phyloP scores from a whole-genome alignment of 1,140 invertebrate genomes.

The Drosophila tropicalis region DNA sequence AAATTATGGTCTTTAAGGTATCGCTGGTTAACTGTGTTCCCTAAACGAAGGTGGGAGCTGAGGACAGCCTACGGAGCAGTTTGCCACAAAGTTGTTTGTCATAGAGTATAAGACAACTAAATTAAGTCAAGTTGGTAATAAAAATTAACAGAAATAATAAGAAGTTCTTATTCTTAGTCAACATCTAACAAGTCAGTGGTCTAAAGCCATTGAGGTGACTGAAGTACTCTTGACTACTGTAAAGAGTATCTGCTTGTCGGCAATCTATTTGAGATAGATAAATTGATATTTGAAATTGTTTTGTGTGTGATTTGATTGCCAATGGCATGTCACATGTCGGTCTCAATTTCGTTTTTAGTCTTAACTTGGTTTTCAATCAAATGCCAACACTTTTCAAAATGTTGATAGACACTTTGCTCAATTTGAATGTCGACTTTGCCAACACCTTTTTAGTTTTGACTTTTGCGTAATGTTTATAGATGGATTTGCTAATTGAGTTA shows the following conservation, averaged over 20 bases:
- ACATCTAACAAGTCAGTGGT: no score
- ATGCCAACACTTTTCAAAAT: constrained; percentile 6
- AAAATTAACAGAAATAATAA: no score
- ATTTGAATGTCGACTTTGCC: constrained; percentile 16
- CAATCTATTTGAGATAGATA: background rate
- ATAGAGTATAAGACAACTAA: no score
- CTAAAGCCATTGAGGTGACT: no score
- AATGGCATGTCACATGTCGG: constrained; percentile 13
- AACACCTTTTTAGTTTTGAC: constrained; percentile 7
- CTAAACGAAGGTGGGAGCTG: no score
- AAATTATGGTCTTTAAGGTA: no score
- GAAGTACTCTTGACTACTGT: no score
- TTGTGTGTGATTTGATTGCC: constrained; percentile 6
- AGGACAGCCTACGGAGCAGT: no score
- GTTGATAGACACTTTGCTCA: constrained; percentile 47
- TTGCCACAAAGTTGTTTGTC: no score
- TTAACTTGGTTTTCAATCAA: constrained; percentile 27
- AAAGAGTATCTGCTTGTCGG: background rate
- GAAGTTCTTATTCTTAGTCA: no score
- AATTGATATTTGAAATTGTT: background rate
- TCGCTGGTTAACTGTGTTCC: no score
- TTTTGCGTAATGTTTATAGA: background rate
- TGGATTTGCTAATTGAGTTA: constrained; percentile 44
- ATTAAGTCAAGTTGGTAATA: no score
- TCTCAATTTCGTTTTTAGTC: background rate